Percentiles rank a stretch among this genome's conserved stretches.
Conservation (phyloP, 2,113 vertebrate species). For the Poeciliopsis turrubarensis region DNA sequence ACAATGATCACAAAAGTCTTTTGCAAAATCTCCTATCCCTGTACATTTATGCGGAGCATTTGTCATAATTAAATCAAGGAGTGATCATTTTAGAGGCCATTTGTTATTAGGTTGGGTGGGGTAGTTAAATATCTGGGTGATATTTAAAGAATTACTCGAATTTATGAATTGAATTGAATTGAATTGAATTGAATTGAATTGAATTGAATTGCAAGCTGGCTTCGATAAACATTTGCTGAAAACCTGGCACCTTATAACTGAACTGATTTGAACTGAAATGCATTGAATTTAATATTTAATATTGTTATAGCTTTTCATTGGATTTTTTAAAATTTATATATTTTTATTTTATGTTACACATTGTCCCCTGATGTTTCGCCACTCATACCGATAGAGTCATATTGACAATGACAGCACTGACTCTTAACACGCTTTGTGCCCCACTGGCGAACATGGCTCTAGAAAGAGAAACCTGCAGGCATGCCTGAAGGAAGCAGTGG, state of each 20-base stretch:
- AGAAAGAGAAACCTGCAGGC: constrained; percentile 44
- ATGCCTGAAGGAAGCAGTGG: constrained; percentile 38
- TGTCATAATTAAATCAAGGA: background rate
- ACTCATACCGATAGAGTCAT: constrained; percentile 1
- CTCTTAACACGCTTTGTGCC: constrained; percentile 26
- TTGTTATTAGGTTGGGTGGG: background rate
- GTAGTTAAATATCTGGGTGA: background rate
- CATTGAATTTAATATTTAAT: background rate
- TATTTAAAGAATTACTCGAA: background rate
- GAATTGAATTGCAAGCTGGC: too few species aligned
- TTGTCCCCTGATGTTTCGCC: background rate
- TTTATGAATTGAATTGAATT: too few species aligned
- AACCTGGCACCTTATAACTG: background rate
- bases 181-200: too few species aligned
- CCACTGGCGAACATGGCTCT: constrained; percentile 26
- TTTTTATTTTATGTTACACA: background rate
- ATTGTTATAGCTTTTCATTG: background rate
- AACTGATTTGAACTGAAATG: background rate
- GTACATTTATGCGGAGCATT: background rate
- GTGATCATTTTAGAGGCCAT: too few species aligned
- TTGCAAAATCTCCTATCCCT: too few species aligned
- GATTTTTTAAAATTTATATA: too few species aligned
- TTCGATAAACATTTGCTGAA: background rate
- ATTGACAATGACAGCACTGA: constrained; percentile 25
- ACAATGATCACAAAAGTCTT: too few species aligned